These are phyloP conservation scores for Yasuhikotakia modesta DNA, from an alignment of 2,797 vertebrate species.

Conservation along the genomic window DNA sequence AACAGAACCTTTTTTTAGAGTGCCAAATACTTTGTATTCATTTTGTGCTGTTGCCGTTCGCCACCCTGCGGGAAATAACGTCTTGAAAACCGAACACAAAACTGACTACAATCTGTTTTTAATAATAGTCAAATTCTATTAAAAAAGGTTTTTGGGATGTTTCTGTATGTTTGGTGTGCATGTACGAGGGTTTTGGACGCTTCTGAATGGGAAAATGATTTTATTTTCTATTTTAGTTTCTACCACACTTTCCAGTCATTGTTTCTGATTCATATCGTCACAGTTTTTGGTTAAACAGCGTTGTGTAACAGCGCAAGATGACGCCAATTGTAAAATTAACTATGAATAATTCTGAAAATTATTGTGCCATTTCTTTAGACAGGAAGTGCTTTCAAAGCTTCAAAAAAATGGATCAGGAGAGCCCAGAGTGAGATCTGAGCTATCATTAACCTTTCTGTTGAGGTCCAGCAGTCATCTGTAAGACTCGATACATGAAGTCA, in stretches of 20 bases:
- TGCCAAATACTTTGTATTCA: constrained; percentile 71
- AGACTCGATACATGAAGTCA: constrained; percentile 26
- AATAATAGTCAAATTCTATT: constrained; percentile 75
- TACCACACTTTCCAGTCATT: constrained; percentile 12
- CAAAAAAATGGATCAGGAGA: neutral
- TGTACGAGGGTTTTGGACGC: constrained; percentile 64
- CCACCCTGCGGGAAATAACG: constrained; percentile 67
- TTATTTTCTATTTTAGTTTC: constrained; percentile 1
- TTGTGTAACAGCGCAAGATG: constrained; percentile 23
- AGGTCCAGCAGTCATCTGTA: neutral
- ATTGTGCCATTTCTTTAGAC: constrained; percentile 6
- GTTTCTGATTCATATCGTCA: neutral
- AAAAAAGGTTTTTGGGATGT: constrained; percentile 68
- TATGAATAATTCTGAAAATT: neutral
- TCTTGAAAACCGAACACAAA: constrained; percentile 62
- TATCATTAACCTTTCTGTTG: neutral
- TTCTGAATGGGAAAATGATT: constrained; percentile 26
- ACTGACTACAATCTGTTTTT: constrained; percentile 71
- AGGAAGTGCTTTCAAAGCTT: neutral
- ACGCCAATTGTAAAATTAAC: neutral
- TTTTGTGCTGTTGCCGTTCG: constrained; percentile 69
- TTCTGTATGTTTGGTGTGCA: constrained; percentile 73
- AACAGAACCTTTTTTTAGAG: constrained; percentile 72
- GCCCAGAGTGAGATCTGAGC: neutral
- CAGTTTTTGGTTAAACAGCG: constrained; percentile 7